A percentile compares a stretch with the other conserved stretches of the same genome.
Evolutionary conservation across 2,797 vertebrate species (phyloP).

Genomic region (Danio aesculapii): DNA sequence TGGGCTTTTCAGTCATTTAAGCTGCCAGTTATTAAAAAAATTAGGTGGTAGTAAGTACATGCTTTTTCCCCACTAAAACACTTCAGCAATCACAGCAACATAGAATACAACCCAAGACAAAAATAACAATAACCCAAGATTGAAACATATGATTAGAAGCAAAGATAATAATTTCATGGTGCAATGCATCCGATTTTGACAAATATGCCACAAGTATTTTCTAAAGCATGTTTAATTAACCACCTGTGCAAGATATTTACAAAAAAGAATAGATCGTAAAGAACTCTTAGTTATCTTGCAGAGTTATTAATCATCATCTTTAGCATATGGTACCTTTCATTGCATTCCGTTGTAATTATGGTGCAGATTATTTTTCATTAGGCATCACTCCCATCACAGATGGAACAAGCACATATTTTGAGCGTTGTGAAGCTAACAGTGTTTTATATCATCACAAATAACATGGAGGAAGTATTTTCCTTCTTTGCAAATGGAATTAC

Average conservation of each 20-base stretch:
- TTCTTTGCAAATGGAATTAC: conserved; percentile 12
- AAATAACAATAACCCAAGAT: neutral
- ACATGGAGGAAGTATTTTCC: neutral
- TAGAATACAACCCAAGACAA: neutral
- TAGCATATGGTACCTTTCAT: conserved; percentile 46
- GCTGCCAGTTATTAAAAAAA: too few species aligned
- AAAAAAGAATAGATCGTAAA: conserved; percentile 26
- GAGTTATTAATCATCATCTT: conserved; percentile 26
- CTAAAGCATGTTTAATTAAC: conserved; percentile 24
- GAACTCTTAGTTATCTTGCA: conserved; percentile 22
- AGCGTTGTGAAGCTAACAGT: neutral
- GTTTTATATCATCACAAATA: neutral
- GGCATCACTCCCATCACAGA: conserved; percentile 33
- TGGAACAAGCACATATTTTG: conserved; percentile 37
- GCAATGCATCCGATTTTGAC: conserved; percentile 15
- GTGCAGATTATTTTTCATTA: conserved; percentile 45
- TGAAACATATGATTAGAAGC: neutral
- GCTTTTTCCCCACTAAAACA: neutral
- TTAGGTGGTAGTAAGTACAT: too few species aligned
- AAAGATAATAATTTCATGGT: neutral
- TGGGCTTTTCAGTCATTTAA: too few species aligned
- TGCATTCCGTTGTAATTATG: conserved; percentile 41
- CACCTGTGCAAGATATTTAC: conserved; percentile 29
- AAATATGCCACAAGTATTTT: conserved; percentile 28
- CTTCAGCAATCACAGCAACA: neutral